Percentiles rank a stretch among this genome's conserved stretches.
Conservation (phyloP, 2,797 vertebrate genomes). For the Myotis planiceps region DNA sequence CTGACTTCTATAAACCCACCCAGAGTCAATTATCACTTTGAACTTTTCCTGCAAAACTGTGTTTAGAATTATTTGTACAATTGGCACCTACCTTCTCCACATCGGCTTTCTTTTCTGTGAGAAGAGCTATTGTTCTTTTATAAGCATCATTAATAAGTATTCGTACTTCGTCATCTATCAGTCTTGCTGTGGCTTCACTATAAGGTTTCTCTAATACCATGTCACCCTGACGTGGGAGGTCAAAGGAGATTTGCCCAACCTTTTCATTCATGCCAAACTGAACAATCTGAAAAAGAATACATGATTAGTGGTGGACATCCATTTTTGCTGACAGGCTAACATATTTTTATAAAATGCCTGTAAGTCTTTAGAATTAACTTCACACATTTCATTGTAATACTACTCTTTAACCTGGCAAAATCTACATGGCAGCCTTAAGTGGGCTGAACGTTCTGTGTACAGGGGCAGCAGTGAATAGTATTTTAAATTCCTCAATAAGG, state of each 20-base stretch:
- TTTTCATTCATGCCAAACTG: constrained; percentile 98
- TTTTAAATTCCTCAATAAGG: background rate
- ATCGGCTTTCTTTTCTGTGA: constrained; percentile 92
- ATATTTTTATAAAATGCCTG: background rate
- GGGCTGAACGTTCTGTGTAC: rapidly evolving
- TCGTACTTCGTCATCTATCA: constrained; percentile 96
- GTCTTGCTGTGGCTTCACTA: constrained; percentile 95
- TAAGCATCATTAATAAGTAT: constrained; percentile 92
- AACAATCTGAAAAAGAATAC: constrained; percentile 90
- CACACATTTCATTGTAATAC: background rate
- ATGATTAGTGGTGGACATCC: background rate
- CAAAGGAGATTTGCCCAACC: constrained; percentile 98
- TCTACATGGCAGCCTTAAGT: background rate
- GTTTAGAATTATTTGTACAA: background rate
- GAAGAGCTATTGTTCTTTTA: constrained; percentile 89
- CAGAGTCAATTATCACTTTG: background rate
- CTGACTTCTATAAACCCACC: background rate
- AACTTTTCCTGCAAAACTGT: background rate
- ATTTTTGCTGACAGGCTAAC: background rate
- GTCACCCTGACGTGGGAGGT: constrained; percentile 95
- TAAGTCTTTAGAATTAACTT: background rate
- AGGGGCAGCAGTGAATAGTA: background rate
- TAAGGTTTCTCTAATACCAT: constrained; percentile 97
- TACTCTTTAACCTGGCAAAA: background rate
- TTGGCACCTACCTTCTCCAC: constrained; percentile 93